A percentile compares a stretch with the other conserved stretches of the same genome.
These are phyloP conservation scores for Neoseiulus cucumeris DNA, from an alignment of 1,140 invertebrate genomes.

Conservation along the genomic window DNA sequence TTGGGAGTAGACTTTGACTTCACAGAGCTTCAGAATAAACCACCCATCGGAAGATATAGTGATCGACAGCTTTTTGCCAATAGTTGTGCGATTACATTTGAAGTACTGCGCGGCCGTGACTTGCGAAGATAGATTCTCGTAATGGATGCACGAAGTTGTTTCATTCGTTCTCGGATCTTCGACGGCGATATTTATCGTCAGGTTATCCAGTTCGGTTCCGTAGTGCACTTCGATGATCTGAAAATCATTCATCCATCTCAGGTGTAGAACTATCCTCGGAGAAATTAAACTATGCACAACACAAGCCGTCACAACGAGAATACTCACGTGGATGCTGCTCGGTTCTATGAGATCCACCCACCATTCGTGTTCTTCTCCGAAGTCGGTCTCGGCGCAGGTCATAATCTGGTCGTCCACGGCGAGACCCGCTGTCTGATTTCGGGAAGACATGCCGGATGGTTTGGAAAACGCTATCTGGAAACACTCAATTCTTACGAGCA, in stretches of 20 bases:
- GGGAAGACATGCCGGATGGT: background rate
- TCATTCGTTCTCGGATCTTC: background rate
- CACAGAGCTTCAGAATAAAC: background rate
- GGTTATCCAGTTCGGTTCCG: background rate
- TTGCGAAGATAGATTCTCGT: too few relatives aligned
- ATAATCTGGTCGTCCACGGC: background rate
- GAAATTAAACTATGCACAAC: background rate
- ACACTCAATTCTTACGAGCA: background rate
- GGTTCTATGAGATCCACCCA: background rate
- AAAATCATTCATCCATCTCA: too few relatives aligned
- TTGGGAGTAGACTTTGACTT: background rate
- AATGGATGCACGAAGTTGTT: background rate
- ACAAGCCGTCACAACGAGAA: background rate
- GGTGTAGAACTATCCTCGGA: too few relatives aligned
- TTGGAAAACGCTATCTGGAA: background rate
- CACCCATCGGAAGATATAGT: background rate
- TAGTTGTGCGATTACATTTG: too few relatives aligned
- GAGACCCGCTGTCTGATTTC: background rate
- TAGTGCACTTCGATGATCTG: background rate
- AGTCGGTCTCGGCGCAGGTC: background rate
- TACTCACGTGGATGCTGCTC: background rate
- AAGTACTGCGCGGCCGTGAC: too few relatives aligned
- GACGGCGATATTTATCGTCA: background rate
- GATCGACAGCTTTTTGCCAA: background rate
- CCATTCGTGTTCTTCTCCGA: background rate